These are phyloP conservation scores for Heliconius ethilla DNA, from an alignment of 2,888 invertebrate genomes.

Conservation along the genomic window DNA sequence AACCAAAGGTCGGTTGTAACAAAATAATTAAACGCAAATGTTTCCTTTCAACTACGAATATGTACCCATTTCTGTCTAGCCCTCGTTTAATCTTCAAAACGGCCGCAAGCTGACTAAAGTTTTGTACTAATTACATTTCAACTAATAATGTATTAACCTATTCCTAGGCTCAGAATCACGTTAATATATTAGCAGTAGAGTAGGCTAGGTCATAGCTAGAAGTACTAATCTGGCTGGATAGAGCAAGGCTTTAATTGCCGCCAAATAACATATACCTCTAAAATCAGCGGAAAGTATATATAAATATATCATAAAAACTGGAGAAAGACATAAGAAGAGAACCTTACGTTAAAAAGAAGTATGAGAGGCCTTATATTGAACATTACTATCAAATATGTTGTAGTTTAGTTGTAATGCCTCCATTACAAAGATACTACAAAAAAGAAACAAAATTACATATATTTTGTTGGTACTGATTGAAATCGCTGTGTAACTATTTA, in stretches of 20 bases:
- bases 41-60: background rate
- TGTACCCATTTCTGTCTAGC: background rate
- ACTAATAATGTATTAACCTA: background rate
- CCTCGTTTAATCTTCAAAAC: constrained; percentile 17
- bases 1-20: background rate
- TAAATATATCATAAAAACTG: too few species aligned
- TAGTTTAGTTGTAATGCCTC: too few species aligned
- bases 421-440: too few species aligned
- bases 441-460: background rate
- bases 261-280: background rate
- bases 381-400: too few species aligned
- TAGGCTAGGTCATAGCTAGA: background rate
- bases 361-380: too few species aligned
- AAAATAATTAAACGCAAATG: constrained; percentile 5
- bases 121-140: background rate
- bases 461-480: background rate
- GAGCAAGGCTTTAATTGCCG: background rate
- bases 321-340: too few species aligned
- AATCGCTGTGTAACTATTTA: constrained; percentile 6
- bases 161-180: background rate
- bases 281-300: background rate
- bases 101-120: constrained; percentile 19
- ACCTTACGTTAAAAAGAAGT: too few species aligned
- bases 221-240: background rate
- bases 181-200: background rate